Conservation (phyloP, 2,113 vertebrate species). For the Piaya cayana region DNA sequence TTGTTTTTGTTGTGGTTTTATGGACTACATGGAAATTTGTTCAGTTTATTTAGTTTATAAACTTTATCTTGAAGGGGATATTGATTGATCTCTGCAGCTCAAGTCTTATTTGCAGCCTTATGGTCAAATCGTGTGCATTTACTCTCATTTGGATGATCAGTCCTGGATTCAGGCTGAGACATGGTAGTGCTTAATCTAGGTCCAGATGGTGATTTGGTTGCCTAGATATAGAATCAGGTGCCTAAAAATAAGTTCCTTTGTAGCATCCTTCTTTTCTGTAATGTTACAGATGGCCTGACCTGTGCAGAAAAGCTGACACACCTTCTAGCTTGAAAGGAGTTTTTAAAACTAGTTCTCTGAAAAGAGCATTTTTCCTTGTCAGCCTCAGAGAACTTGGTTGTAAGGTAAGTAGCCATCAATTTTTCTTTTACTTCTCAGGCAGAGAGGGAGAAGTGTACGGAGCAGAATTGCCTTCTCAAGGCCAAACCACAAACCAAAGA, state of each 20-base stretch:
- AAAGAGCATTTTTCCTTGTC: neutral
- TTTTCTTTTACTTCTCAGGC: neutral
- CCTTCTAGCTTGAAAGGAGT: neutral
- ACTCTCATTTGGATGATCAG: neutral
- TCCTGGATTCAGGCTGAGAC: neutral
- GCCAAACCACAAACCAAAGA: neutral
- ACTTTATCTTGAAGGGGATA: fast-evolving
- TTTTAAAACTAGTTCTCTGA: neutral
- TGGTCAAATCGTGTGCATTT: fast-evolving
- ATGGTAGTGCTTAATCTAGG: fast-evolving
- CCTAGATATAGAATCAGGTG: neutral
- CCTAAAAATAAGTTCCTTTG: neutral
- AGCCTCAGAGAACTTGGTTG: neutral
- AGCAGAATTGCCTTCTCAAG: neutral
- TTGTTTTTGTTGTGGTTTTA: neutral
- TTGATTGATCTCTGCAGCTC: neutral
- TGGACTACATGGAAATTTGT: fast-evolving
- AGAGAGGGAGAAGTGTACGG: neutral
- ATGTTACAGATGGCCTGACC: fast-evolving
- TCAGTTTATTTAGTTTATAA: neutral
- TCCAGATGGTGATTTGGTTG: neutral
- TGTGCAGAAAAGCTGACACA: neutral
- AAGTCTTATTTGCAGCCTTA: neutral
- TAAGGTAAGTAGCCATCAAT: neutral
- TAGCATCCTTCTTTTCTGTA: neutral